Base-by-base conservation (phyloP, 2,888 invertebrate genomes). In the Parapristionchus giblindavisi region DNA sequence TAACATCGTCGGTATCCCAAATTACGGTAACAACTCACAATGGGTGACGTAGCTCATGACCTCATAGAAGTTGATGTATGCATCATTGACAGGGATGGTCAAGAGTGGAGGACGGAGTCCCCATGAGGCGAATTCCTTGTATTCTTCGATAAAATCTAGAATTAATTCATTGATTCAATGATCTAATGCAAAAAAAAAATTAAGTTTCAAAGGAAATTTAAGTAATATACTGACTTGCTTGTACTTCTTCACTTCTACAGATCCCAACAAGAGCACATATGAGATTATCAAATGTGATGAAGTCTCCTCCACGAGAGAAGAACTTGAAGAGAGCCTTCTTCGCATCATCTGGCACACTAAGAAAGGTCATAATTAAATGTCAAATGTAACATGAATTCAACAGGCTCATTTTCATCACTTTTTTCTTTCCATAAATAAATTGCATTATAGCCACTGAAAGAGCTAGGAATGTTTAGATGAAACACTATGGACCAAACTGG, bases 1-100 rank as follows among this genome's bases (percentile, higher is more conserved):
- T n/a, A n/a, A n/a, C n/a, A n/a, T n/a, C 17, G 8, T 43, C 43
- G 43, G 43, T 17, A 43, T 43, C 17, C 17, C 43, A 14, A 14
- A 6, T 8, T 11, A 21, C 8, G 29, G 24, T 56, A 29, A 6
- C 34, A 14, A 68, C 80, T 77, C 58, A 85, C 85, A 77, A 75
- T 96, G 96, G 32, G 96, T 96, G 43, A 96, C 95, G 43, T 95
- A 96, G 54, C 95, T 94, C 77, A 96, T 90, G 72, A 95, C 95
- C 88, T 96, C 95, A 89, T 95, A 96, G 88, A 96, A 95, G 0
- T 95, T 82, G 29, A 81, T 84, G 70, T 81, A 83, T 1, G 80
- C 77, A 36, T 83, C 82, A 51, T 81, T 80, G 43, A 80, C 56
- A 1, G 80, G 80, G 61, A 79, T 77, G 11, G 82, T 79, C 4